phyloP scores from a whole-genome alignment of 2,797 vertebrate species.

The Phrynocephalus forsythii region DNA sequence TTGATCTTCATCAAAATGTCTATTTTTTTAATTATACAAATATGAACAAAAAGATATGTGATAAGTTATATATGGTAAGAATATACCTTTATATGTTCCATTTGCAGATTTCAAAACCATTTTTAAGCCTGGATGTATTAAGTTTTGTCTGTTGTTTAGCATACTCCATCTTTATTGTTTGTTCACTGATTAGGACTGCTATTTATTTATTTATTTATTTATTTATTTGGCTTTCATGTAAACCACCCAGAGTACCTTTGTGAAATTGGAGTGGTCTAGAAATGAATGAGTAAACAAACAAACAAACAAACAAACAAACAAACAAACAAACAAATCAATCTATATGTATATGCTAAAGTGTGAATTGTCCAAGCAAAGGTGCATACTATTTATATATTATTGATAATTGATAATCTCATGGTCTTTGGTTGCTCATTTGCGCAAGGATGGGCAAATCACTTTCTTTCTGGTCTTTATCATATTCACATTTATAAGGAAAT shows the following conservation, averaged over 20 bases:
- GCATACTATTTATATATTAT: too few species aligned
- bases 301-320: too few species aligned
- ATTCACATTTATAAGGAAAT: too few species aligned
- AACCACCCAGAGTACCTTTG: too few species aligned
- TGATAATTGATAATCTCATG: too few species aligned
- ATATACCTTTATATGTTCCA: not conserved
- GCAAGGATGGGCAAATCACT: too few species aligned
- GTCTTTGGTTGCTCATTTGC: not conserved
- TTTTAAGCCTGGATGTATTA: not conserved
- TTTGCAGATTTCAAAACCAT: conserved; percentile 6
- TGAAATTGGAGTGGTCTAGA: too few species aligned
- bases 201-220: too few species aligned
- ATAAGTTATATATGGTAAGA: not conserved
- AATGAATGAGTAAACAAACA: not conserved
- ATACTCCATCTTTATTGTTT: conserved; percentile 1
- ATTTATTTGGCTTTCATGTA: too few species aligned
- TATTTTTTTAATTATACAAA: not conserved
- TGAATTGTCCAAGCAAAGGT: too few species aligned
- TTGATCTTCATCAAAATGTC: not conserved
- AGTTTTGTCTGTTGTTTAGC: not conserved
- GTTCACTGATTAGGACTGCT: not conserved
- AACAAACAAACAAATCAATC: too few species aligned
- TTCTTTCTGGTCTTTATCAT: too few species aligned
- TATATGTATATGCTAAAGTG: not conserved
- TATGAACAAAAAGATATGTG: not conserved